A percentile compares a stretch with the other conserved stretches of the same genome.
These are phyloP conservation scores for Antechinus stuartii DNA, from an alignment of 2,113 vertebrate genomes.

Conservation along the genomic window DNA sequence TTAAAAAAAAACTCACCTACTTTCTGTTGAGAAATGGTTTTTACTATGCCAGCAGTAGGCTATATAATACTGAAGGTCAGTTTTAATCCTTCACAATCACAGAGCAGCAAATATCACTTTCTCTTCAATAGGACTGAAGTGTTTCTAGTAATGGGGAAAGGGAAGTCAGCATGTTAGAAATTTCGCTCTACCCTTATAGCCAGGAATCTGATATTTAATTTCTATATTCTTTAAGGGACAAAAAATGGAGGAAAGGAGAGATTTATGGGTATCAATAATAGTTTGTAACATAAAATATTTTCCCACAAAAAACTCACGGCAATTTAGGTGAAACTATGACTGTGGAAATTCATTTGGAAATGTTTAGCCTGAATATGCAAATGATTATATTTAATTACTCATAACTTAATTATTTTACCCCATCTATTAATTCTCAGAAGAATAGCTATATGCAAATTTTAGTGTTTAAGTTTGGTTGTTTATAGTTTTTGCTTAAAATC, in stretches of 20 bases:
- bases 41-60: neutral
- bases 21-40: neutral
- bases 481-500: conserved; percentile 57
- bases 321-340: conserved; percentile 5
- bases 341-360: conserved; percentile 32
- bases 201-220: neutral
- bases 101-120: neutral
- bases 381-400: conserved; percentile 44
- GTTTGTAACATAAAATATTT: conserved; percentile 45
- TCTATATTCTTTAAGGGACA: neutral
- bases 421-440: conserved; percentile 65
- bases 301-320: neutral
- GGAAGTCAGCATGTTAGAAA: neutral
- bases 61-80: neutral
- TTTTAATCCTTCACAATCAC: neutral
- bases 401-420: conserved; percentile 57
- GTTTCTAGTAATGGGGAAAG: neutral
- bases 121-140: neutral
- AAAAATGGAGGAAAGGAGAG: neutral
- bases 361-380: conserved; percentile 24
- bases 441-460: conserved; percentile 60
- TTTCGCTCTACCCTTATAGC: neutral
- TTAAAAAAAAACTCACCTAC: neutral
- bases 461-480: conserved; percentile 56
- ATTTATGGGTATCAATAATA: neutral